A percentile compares a stretch with the other conserved stretches of the same genome.
Conservation (phyloP, 2,797 vertebrate species). For the Tokudaia tokunoshimensis region DNA sequence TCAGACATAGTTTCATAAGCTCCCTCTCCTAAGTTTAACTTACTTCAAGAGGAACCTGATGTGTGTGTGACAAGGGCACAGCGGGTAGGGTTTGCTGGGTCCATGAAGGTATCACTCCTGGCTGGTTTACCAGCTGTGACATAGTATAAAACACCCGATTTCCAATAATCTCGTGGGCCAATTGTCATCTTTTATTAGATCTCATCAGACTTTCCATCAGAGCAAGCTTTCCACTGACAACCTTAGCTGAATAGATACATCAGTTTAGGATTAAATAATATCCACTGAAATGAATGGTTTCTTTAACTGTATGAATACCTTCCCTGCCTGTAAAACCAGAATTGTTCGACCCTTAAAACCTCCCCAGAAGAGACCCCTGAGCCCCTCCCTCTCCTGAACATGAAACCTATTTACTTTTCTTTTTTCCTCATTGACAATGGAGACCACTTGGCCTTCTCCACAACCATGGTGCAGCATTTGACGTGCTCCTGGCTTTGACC, state of each 20-base stretch:
- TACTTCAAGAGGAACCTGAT: conserved; percentile 3
- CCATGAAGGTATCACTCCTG: neutral
- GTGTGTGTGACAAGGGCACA: neutral
- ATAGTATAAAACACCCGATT: neutral
- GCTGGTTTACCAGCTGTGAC: neutral
- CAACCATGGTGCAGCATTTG: neutral
- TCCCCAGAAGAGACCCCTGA: neutral
- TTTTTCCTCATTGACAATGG: neutral
- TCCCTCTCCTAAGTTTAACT: neutral
- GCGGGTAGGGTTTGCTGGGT: neutral
- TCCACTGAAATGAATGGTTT: conserved; percentile 14
- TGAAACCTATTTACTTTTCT: neutral
- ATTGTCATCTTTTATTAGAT: conserved; percentile 18
- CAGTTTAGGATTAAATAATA: conserved; percentile 65
- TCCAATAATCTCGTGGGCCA: conserved; percentile 12
- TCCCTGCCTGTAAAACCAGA: neutral
- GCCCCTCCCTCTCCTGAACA: neutral
- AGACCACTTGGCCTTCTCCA: neutral
- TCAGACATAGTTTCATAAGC: conserved; percentile 19
- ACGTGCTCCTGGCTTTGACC: conserved; percentile 10
- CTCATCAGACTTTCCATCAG: conserved; percentile 46
- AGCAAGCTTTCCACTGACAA: conserved; percentile 49
- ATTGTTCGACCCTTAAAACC: neutral
- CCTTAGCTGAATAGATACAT: neutral
- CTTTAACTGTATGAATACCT: conserved; percentile 58